Conservation (phyloP, 2,888 invertebrate species). For the Heliconius sara region DNA sequence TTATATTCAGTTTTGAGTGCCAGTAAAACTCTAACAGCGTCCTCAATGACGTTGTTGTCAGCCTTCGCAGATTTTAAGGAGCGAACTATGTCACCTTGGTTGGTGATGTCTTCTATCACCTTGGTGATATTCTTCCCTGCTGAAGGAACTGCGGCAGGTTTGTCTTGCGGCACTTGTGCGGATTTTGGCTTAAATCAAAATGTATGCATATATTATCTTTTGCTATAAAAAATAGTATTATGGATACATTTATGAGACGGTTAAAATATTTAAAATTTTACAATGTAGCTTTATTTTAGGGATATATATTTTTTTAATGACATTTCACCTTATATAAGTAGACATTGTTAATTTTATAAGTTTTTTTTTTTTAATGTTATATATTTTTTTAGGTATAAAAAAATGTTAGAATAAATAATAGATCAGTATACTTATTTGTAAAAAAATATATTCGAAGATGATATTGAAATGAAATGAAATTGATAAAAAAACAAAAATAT, state of each 20-base stretch:
- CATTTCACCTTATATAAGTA: no score
- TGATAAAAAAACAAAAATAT: not conserved
- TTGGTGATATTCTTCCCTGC: constrained; percentile 54
- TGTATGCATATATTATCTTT: not conserved
- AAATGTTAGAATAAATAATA: no score
- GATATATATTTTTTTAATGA: not conserved
- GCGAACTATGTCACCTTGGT: constrained; percentile 87
- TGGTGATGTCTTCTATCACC: constrained; percentile 74
- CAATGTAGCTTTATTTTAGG: not conserved
- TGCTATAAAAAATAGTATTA: not conserved
- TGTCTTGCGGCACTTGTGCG: constrained; percentile 54
- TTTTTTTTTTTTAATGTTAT: no score
- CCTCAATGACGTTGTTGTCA: constrained; percentile 67
- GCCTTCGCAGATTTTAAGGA: constrained; percentile 86
- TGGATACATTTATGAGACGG: not conserved
- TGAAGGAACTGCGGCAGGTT: constrained; percentile 49
- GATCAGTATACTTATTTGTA: no score
- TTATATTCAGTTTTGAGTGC: constrained; percentile 89
- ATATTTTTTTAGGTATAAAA: no score
- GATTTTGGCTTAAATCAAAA: constrained; percentile 63
- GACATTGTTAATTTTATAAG: no score
- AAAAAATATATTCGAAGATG: no score
- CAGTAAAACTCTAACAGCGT: constrained; percentile 83
- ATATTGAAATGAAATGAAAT: no score
- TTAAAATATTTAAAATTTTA: not conserved